Conservation (phyloP, 2,888 invertebrate species). For the Teleiodes luculella region DNA sequence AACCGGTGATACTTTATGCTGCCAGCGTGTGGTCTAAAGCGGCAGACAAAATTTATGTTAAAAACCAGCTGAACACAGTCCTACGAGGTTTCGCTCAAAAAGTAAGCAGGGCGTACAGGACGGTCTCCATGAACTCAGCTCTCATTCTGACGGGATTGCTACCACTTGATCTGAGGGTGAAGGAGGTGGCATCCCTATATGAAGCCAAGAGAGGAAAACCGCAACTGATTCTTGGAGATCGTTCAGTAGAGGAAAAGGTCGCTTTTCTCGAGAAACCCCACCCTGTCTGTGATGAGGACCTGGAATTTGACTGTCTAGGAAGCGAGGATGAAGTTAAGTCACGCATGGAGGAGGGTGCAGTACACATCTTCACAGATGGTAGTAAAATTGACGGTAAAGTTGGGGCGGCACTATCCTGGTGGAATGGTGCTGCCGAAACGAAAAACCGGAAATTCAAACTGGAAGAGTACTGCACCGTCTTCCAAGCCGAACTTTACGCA, state of each 20-base stretch:
- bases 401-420: not conserved
- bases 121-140: slow-evolving; percentile 18
- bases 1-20: not conserved
- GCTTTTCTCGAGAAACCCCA: not conserved
- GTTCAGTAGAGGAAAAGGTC: slow-evolving; percentile 19
- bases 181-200: not conserved
- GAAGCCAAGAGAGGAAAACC: not conserved
- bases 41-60: not conserved
- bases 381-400: not conserved
- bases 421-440: not conserved
- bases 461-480: slow-evolving; percentile 4
- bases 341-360: too few relatives aligned
- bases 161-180: not conserved
- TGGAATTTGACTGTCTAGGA: slow-evolving; percentile 7
- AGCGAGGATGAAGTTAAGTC: not conserved
- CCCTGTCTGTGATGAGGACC: not conserved
- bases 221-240: not conserved
- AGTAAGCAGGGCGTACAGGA: slow-evolving; percentile 15
- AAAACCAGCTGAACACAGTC: not conserved
- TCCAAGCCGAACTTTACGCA: slow-evolving; percentile 7
- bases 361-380: too few relatives aligned
- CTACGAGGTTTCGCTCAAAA: slow-evolving; percentile 12
- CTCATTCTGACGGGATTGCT: slow-evolving; percentile 12
- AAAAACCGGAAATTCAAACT: slow-evolving; percentile 7
- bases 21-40: slow-evolving; percentile 17